Evolutionary conservation across 1,140 invertebrate genomes (phyloP), one percentile per base, ranked within the genome.

Genomic region (Cheumatopsyche charites): DNA sequence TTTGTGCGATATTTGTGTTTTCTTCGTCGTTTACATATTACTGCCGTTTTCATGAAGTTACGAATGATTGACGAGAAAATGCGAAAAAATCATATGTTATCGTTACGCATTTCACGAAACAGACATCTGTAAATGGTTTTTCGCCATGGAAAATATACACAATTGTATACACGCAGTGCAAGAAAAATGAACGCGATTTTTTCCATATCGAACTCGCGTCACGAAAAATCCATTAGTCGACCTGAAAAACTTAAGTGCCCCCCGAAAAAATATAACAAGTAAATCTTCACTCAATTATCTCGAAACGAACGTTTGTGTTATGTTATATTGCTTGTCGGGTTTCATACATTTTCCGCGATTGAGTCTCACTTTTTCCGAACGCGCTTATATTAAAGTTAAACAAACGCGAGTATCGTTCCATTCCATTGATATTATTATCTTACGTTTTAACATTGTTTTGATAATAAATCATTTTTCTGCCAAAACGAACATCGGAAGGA

Each of bases 381-480:
- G 25, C 55, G 23, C 25, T 58, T 58, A 58, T 58, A 58, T 58
- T 58, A 58, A 58, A 58, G 55, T 58, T 58, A 58, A 58, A 58
- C 55, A 58, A 23, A 58, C n/a, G 23, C 55, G 55, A 58, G 12
- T 26, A 58, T 58, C 21, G 17, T 19, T 7, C 21, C 21, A 9
- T 19, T 17, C 21, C 2, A 9, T 6, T 19, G 21, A 58, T 58
- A 26, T 58, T 58, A 58, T 58, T 58, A 58, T 58, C 55, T 58
- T 58, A 58, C 23, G 13, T 58, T 58, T 58, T 58, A 58, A 58
- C 55, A 58, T 58, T 58, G 55, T 58, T 58, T 58, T 58, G 55
- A 58, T 58, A 58, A 58, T 58, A 58, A 58, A 58, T 58, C 55
- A 58, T 58, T 58, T 58, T 58, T 58, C 55, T 58, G 55, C 55